A percentile compares a stretch with the other conserved stretches of the same genome.
These are phyloP conservation scores for Lasioglossum albipes DNA, from an alignment of 1,140 invertebrate genomes.

Conservation along the genomic window DNA sequence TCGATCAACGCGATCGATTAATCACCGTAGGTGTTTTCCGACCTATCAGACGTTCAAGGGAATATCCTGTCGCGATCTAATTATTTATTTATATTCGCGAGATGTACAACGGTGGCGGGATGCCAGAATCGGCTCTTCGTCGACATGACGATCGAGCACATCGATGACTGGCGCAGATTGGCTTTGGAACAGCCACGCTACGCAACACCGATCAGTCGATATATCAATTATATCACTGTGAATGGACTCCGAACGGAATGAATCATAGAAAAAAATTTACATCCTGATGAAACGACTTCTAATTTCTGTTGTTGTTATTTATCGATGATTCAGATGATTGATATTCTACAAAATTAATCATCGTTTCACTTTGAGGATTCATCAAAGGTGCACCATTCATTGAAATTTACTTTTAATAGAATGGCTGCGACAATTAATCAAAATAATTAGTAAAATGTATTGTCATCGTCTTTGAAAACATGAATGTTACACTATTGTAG, in stretches of 20 bases:
- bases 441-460: too few relatives aligned
- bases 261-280: neutral
- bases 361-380: neutral
- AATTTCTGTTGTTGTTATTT: neutral
- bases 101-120: neutral
- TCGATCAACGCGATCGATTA: conserved; percentile 30
- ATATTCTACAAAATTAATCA: neutral
- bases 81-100: conserved; percentile 29
- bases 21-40: conserved; percentile 18
- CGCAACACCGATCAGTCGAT: neutral
- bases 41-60: conserved; percentile 19
- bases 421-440: too few relatives aligned
- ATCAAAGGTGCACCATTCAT: too few relatives aligned
- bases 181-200: neutral
- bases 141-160: neutral
- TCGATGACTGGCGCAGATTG: conserved; percentile 4
- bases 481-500: too few relatives aligned
- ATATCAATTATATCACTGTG: conserved; percentile 8
- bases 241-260: neutral
- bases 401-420: too few relatives aligned
- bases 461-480: too few relatives aligned
- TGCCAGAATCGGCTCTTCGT: conserved; percentile 8
- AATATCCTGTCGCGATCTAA: conserved; percentile 18
- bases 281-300: neutral
- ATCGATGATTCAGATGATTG: neutral